These are phyloP conservation scores for Melanostoma mellinum DNA, from an alignment of 2,888 invertebrate genomes.

Conservation along the genomic window DNA sequence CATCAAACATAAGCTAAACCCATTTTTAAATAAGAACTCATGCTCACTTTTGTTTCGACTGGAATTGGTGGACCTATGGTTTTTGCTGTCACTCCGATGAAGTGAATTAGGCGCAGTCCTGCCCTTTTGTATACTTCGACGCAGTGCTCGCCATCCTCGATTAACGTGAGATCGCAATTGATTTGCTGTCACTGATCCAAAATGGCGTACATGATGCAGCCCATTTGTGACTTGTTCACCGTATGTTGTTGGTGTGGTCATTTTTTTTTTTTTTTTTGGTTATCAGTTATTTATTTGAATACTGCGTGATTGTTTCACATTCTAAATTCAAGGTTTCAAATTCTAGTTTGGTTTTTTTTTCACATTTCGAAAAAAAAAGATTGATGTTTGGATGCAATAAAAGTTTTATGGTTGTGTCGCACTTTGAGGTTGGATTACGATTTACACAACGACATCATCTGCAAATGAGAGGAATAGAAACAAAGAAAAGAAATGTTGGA, in stretches of 20 bases:
- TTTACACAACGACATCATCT: conserved; percentile 49
- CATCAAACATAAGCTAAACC: no score
- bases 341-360: not conserved
- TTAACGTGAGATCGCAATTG: conserved; percentile 52
- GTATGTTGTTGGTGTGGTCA: conserved; percentile 21
- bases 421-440: conserved; percentile 30
- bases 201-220: conserved; percentile 72
- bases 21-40: conserved; percentile 18
- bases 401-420: not conserved
- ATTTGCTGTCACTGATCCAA: conserved; percentile 56
- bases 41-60: conserved; percentile 67
- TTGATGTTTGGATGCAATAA: not conserved
- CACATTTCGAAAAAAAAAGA: not conserved
- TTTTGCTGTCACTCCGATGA: not conserved
- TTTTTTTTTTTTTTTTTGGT: not conserved
- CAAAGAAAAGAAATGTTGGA: conserved; percentile 41
- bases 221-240: conserved; percentile 17
- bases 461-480: conserved; percentile 51
- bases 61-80: not conserved
- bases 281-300: not conserved
- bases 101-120: conserved; percentile 38
- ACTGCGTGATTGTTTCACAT: not conserved
- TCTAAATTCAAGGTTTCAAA: no score
- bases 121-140: conserved; percentile 49
- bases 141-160: conserved; percentile 64